phyloP scores from a whole-genome alignment of 2,113 vertebrate genomes.

The Thryonomys swinderianus region DNA sequence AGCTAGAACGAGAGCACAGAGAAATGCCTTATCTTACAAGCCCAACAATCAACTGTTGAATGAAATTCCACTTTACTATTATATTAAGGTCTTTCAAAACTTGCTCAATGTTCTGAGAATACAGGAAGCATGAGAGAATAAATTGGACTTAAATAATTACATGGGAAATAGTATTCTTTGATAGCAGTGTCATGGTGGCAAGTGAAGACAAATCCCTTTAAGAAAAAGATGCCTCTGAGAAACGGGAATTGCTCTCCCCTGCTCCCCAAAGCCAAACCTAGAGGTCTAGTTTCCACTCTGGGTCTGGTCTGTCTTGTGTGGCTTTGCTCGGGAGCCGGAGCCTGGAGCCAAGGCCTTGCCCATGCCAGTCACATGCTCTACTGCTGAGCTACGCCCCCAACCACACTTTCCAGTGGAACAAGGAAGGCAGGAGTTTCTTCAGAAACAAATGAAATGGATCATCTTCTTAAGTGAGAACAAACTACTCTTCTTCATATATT shows the following conservation, averaged over 20 bases:
- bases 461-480: not conserved
- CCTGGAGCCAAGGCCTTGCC: not conserved
- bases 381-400: not conserved
- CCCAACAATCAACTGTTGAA: not conserved
- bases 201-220: not conserved
- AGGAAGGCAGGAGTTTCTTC: not conserved
- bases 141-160: not conserved
- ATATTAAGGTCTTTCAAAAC: not conserved
- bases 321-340: not conserved
- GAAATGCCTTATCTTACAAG: not conserved
- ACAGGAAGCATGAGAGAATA: not conserved
- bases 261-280: not conserved
- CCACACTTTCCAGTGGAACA: not conserved
- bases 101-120: not conserved
- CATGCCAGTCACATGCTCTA: not conserved
- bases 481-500: not conserved
- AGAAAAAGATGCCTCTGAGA: not conserved
- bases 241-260: not conserved
- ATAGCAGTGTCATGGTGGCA: not conserved
- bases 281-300: not conserved
- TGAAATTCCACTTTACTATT: constrained; percentile 23
- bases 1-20: not conserved
- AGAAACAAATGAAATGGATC: not conserved
- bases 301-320: not conserved
- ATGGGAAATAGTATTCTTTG: not conserved